Evolutionary conservation across 2,888 invertebrate genomes (phyloP).

Genomic region (Synanthedon tipuliformis): DNA sequence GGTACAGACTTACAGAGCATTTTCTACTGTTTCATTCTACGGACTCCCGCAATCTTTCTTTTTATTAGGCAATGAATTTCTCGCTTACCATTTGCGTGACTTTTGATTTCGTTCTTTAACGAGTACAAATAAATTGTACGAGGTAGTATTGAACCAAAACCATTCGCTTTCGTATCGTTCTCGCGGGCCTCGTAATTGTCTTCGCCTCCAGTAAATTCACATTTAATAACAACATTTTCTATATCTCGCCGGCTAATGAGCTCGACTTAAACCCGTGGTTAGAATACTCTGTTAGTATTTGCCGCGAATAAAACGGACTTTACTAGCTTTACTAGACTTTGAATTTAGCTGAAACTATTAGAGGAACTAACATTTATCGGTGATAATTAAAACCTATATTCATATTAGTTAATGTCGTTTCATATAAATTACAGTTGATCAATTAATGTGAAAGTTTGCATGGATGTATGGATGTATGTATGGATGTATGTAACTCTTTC

Average conservation of each 20-base stretch:
- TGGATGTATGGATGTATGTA: too few relatives aligned
- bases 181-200: conserved; percentile 24
- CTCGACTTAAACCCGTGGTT: conserved; percentile 1
- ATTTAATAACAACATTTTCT: conserved; percentile 20
- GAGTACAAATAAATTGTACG: conserved; percentile 20
- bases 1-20: too few relatives aligned
- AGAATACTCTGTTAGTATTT: conserved; percentile 1
- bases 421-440: too few relatives aligned
- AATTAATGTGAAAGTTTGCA: too few relatives aligned
- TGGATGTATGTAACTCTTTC: too few relatives aligned
- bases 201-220: conserved; percentile 18
- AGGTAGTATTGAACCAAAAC: conserved; percentile 16
- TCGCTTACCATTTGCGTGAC: conserved; percentile 2
- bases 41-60: conserved; percentile 3
- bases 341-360: too few relatives aligned
- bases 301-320: not conserved
- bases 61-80: conserved; percentile 6
- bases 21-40: conserved; percentile 2
- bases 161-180: conserved; percentile 13
- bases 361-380: too few relatives aligned
- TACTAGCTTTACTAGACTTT: too few relatives aligned
- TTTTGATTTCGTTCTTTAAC: conserved; percentile 19
- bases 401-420: too few relatives aligned
- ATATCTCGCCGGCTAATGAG: conserved; percentile 8
- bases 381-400: too few relatives aligned